phyloP scores from a whole-genome alignment of 1,140 invertebrate species.

The Drosophila pectinifera region DNA sequence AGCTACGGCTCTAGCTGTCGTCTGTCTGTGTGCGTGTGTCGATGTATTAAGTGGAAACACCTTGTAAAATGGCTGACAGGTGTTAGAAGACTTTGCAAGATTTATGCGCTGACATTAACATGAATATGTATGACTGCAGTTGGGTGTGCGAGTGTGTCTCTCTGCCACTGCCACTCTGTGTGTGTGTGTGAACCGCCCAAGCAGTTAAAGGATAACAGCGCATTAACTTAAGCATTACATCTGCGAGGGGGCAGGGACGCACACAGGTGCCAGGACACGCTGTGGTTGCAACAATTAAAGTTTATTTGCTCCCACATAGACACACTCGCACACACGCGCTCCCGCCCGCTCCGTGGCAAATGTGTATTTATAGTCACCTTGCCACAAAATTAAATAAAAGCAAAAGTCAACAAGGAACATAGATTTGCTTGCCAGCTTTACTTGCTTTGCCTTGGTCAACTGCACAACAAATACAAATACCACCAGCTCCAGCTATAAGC shows the following conservation, averaged over 20 bases:
- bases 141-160: conserved; percentile 5
- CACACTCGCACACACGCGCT: conserved; percentile 21
- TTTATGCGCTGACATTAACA: conserved; percentile 83
- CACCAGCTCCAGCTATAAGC: conserved; percentile 12
- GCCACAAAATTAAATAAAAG: conserved; percentile 83
- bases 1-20: not conserved
- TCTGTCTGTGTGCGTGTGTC: conserved; percentile 35
- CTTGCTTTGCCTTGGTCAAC: conserved; percentile 72
- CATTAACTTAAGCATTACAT: conserved; percentile 83
- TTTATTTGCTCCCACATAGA: conserved; percentile 75
- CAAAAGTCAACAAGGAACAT: conserved; percentile 82
- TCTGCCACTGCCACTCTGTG: conserved; percentile 9
- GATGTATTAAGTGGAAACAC: conserved; percentile 82
- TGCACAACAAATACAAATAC: conserved; percentile 74
- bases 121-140: conserved; percentile 76
- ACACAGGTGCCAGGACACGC: conserved; percentile 74
- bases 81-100: conserved; percentile 83
- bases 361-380: conserved; percentile 80
- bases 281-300: conserved; percentile 82
- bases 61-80: conserved; percentile 83
- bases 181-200: conserved; percentile 55
- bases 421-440: conserved; percentile 74
- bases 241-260: conserved; percentile 36
- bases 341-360: conserved; percentile 49
- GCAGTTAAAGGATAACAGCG: conserved; percentile 83